phyloP scores from a whole-genome alignment of 2,888 invertebrate species.

The Oegoconia quadripuncta region DNA sequence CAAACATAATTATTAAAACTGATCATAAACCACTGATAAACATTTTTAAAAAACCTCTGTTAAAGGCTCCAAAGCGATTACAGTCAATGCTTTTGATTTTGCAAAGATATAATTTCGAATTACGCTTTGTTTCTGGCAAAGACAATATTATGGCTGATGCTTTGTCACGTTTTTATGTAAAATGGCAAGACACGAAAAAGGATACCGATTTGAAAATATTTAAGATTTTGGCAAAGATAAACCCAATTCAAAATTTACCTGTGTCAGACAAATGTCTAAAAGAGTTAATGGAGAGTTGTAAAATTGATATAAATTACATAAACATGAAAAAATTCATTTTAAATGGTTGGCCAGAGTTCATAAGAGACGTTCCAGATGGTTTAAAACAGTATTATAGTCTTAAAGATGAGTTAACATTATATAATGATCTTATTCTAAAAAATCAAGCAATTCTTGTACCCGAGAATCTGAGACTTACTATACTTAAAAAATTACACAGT shows the following conservation, averaged over 20 bases:
- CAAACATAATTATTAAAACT: slow-evolving; percentile 1
- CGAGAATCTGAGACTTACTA: neutral
- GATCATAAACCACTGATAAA: slow-evolving; percentile 5
- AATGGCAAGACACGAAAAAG: neutral
- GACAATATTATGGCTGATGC: slow-evolving; percentile 1
- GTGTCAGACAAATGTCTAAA: neutral
- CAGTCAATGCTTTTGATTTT: slow-evolving; percentile 1
- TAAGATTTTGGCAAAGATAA: neutral
- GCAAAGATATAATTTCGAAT: slow-evolving; percentile 1
- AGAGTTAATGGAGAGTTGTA: no score
- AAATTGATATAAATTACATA: no score
- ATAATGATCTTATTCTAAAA: slow-evolving; percentile 1
- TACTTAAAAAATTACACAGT: slow-evolving; percentile 2
- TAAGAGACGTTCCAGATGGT: no score
- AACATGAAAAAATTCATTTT: no score
- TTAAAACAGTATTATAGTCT: no score
- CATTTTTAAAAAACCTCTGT: slow-evolving; percentile 7
- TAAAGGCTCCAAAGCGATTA: slow-evolving; percentile 2
- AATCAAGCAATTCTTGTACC: slow-evolving; percentile 1
- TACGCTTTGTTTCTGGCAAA: neutral
- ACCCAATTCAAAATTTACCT: neutral
- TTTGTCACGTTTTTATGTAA: neutral
- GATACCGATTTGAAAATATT: neutral
- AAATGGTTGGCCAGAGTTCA: no score
- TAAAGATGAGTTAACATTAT: no score